phyloP scores from a whole-genome alignment of 35 echinoderm and acorn worm species.

The Ophiothrix spiculata region DNA sequence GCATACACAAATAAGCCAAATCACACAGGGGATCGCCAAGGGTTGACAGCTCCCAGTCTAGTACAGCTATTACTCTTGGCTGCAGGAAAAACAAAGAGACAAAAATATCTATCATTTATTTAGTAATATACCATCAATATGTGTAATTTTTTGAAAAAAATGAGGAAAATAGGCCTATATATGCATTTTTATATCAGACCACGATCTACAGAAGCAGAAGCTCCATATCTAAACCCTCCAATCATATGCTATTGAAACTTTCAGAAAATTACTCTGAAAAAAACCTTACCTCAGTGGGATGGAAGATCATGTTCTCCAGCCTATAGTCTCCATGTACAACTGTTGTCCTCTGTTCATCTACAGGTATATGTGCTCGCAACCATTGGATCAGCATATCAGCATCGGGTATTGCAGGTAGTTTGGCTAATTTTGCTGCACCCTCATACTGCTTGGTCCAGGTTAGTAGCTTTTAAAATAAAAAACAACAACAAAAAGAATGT shows the following conservation, averaged over 20 bases:
- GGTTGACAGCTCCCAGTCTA: constrained; percentile 97
- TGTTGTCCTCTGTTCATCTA: constrained; percentile 43
- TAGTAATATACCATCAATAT: neutral
- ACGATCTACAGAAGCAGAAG: neutral
- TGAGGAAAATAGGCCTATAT: neutral
- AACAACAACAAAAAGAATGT: too few species aligned
- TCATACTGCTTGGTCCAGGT: constrained; percentile 89
- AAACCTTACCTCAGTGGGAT: constrained; percentile 64
- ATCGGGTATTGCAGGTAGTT: constrained; percentile 43
- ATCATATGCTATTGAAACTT: neutral
- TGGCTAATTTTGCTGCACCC: constrained; percentile 57
- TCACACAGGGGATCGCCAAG: constrained; percentile 81
- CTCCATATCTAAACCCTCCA: neutral
- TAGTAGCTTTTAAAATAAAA: constrained; percentile 39
- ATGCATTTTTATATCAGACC: neutral
- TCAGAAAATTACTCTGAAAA: neutral
- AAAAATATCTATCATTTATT: neutral
- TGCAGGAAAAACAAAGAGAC: constrained; percentile 16
- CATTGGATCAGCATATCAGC: constrained; percentile 66
- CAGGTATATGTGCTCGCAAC: constrained; percentile 67
- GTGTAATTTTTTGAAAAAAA: neutral
- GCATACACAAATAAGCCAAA: constrained; percentile 60
- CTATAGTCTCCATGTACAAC: constrained; percentile 91
- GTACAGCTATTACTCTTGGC: constrained; percentile 73
- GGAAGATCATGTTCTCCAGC: constrained; percentile 92